A percentile compares a stretch with the other conserved stretches of the same genome.
Evolutionary conservation across 2,888 invertebrate genomes (phyloP).

Genomic region (Plagodis dolabraria): DNA sequence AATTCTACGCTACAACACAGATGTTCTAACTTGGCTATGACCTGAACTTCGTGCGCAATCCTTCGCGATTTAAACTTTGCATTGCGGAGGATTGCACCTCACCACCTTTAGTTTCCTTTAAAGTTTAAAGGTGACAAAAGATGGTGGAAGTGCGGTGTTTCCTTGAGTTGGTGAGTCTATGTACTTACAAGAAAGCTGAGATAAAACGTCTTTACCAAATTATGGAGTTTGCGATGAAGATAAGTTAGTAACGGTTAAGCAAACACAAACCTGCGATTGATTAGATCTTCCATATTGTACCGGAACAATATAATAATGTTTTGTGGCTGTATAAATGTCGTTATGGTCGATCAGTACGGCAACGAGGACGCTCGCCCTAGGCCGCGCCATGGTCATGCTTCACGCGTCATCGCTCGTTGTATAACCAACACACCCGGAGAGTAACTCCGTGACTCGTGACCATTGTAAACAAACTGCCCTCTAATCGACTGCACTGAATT

Average conservation of each 20-base stretch:
- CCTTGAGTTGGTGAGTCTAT: too few relatives aligned
- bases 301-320: constrained; percentile 51
- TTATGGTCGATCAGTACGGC: constrained; percentile 67
- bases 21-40: too few relatives aligned
- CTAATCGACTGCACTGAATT: constrained; percentile 25
- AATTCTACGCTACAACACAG: too few relatives aligned
- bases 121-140: too few relatives aligned
- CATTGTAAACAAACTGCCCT: constrained; percentile 29
- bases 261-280: constrained; percentile 7
- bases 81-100: too few relatives aligned
- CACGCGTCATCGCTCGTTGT: constrained; percentile 68
- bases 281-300: constrained; percentile 39
- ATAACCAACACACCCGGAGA: constrained; percentile 38
- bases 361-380: constrained; percentile 71
- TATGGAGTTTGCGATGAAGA: too few relatives aligned
- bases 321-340: constrained; percentile 53
- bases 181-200: too few relatives aligned
- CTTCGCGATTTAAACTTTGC: too few relatives aligned
- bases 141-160: too few relatives aligned
- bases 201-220: too few relatives aligned
- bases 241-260: not conserved
- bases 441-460: constrained; percentile 37
- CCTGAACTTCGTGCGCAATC: too few relatives aligned
- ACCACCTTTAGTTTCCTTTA: too few relatives aligned
- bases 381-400: constrained; percentile 72